Evolutionary conservation across 2,888 invertebrate genomes (phyloP).

Genomic region (Metallyticus violacea): DNA sequence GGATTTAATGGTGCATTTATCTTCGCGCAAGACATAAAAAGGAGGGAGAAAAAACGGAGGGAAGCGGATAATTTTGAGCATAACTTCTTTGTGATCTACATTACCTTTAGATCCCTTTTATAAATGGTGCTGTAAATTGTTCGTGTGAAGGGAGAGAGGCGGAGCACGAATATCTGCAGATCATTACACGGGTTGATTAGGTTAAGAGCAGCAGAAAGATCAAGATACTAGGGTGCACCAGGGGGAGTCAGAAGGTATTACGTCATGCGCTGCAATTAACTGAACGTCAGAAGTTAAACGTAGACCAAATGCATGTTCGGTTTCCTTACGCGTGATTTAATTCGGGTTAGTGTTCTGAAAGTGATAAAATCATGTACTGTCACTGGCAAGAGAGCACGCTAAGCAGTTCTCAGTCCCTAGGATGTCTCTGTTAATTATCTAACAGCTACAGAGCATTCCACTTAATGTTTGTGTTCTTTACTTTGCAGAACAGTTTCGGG

Average conservation of each 20-base stretch:
- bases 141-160: background rate
- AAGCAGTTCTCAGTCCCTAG: no score
- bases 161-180: background rate
- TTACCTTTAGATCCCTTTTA: background rate
- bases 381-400: no score
- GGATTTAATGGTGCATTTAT: background rate
- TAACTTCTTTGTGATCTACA: background rate
- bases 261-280: background rate
- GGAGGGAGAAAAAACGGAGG: background rate
- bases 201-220: background rate
- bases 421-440: no score
- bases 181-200: background rate
- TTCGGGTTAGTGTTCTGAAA: no score
- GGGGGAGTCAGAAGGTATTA: background rate
- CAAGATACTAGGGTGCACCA: background rate
- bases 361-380: no score
- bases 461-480: no score
- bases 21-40: background rate
- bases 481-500: no score
- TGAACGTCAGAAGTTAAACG: background rate
- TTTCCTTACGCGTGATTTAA: no score
- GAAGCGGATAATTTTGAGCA: background rate
- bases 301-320: background rate
- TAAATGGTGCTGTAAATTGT: background rate
- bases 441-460: no score